phyloP scores from a whole-genome alignment of 2,888 invertebrate genomes.

The Glaucopsyche alexis region DNA sequence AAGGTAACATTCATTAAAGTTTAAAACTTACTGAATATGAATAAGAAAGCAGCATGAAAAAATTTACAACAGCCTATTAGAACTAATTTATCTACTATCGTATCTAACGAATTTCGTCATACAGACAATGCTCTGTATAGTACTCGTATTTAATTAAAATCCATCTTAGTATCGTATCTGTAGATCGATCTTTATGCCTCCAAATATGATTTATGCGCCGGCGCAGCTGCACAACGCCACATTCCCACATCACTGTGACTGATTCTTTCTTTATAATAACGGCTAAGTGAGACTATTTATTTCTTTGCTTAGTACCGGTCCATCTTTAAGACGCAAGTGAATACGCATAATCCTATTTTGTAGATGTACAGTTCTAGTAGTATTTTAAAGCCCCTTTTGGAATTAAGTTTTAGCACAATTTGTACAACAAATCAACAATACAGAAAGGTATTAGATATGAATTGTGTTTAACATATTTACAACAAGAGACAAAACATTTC shows the following conservation, averaged over 20 bases:
- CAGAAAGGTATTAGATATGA: too few relatives aligned
- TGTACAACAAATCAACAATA: too few relatives aligned
- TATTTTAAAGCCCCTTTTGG: too few relatives aligned
- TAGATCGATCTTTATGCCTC: constrained; percentile 45
- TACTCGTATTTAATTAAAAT: constrained; percentile 22
- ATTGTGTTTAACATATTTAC: too few relatives aligned
- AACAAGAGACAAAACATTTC: too few relatives aligned
- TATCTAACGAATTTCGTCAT: constrained; percentile 5
- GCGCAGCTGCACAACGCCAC: constrained; percentile 56
- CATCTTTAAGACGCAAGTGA: neutral
- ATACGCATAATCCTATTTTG: neutral
- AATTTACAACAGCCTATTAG: neutral
- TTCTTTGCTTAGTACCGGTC: neutral
- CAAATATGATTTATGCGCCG: constrained; percentile 64
- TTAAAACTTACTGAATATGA: too few relatives aligned
- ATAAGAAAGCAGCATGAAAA: too few relatives aligned
- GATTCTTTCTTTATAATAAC: constrained; percentile 14
- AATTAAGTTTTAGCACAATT: too few relatives aligned
- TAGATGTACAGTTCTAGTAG: too few relatives aligned
- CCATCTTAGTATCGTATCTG: constrained; percentile 30
- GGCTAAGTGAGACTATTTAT: constrained; percentile 26
- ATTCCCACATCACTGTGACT: constrained; percentile 63
- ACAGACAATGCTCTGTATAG: neutral
- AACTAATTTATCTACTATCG: neutral
- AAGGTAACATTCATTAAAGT: too few relatives aligned